Conservation (phyloP, 1,140 invertebrate species). For the Asbolus verrucosus region DNA sequence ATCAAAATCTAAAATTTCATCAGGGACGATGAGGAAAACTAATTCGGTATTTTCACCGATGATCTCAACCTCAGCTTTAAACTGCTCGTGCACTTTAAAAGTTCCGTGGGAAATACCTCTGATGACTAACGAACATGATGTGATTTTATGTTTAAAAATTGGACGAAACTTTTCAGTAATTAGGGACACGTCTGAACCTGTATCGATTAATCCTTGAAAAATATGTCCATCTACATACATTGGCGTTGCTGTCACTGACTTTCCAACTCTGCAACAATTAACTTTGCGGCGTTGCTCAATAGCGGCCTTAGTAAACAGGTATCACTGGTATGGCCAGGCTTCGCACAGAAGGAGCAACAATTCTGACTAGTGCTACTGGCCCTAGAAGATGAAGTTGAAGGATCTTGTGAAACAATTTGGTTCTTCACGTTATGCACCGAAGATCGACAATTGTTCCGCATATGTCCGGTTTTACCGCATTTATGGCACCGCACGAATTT, state of each 20-base stretch:
- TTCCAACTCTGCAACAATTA: not conserved
- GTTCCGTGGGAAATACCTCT: conserved; percentile 9
- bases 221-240: not conserved
- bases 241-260: not conserved
- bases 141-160: not conserved
- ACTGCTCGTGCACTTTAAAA: not conserved
- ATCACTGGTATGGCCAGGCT: not conserved
- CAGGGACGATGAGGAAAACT: no score
- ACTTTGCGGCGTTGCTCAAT: conserved; percentile 9
- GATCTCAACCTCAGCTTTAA: no score
- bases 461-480: not conserved
- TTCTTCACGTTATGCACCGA: not conserved
- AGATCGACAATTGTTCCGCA: not conserved
- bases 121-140: not conserved
- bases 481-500: not conserved
- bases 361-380: not conserved
- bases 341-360: not conserved
- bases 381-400: not conserved
- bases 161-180: conserved; percentile 11
- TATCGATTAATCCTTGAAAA: conserved; percentile 4
- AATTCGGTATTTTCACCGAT: no score
- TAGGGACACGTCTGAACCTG: conserved; percentile 17
- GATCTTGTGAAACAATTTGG: not conserved
- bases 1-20: no score
- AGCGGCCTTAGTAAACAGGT: conserved; percentile 4